Percentiles rank a stretch among this genome's conserved stretches.
Conservation (phyloP, 2,113 vertebrate species). For the Pipra filicauda region DNA sequence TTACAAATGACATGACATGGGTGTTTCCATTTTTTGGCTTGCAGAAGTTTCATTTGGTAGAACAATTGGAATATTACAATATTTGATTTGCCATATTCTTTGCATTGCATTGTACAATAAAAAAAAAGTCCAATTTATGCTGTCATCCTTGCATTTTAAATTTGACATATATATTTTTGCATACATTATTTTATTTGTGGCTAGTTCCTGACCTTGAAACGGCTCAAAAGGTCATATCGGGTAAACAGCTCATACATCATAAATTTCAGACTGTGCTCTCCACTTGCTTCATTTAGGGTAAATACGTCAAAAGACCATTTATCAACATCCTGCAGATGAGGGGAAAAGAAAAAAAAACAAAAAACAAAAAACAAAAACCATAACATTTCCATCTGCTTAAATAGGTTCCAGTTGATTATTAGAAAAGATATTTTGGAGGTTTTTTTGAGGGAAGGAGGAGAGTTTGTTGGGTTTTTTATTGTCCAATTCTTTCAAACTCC, state of each 20-base stretch:
- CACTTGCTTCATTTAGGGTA: constrained; percentile 90
- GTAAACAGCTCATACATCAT: constrained; percentile 97
- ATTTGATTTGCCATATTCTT: background rate
- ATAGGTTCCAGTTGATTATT: background rate
- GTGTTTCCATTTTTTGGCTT: background rate
- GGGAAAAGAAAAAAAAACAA: background rate
- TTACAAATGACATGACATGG: background rate
- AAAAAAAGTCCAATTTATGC: background rate
- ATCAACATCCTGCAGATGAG: constrained; percentile 86
- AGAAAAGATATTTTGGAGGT: background rate
- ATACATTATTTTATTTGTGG: background rate
- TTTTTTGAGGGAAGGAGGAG: background rate
- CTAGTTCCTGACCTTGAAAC: constrained; percentile 89
- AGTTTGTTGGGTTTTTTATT: background rate
- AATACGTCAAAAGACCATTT: constrained; percentile 98
- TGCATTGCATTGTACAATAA: background rate
- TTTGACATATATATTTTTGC: background rate
- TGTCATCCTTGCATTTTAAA: background rate
- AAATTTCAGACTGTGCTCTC: constrained; percentile 96
- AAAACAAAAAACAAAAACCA: background rate
- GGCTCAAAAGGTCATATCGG: constrained; percentile 96
- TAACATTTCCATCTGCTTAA: background rate
- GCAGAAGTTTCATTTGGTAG: background rate
- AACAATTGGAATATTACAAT: background rate
- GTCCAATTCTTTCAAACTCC: background rate